Conservation (phyloP, 2,113 vertebrate species). For the Cricetomys ansorgei region DNA sequence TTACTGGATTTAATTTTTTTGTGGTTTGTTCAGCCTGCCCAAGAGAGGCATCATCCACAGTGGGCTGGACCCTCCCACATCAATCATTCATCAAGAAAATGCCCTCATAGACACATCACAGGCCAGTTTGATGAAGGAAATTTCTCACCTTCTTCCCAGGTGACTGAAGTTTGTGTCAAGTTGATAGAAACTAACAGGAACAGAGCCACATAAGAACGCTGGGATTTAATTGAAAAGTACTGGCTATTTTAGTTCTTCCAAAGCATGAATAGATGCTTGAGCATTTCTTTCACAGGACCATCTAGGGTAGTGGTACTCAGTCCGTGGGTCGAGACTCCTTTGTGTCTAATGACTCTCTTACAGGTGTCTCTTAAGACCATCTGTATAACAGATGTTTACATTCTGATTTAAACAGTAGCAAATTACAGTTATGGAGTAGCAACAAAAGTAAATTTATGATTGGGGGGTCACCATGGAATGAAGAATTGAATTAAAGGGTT, state of each 20-base stretch:
- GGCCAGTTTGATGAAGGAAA: background rate
- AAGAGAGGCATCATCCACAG: background rate
- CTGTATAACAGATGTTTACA: no score
- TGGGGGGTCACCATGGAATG: no score
- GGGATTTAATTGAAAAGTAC: background rate
- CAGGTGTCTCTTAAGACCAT: no score
- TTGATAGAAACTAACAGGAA: background rate
- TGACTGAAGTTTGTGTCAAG: background rate
- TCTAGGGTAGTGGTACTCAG: no score
- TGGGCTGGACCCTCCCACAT: background rate
- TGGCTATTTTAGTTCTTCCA: background rate
- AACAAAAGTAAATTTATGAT: no score
- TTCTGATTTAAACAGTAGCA: no score
- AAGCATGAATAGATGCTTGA: background rate
- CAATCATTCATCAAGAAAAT: background rate
- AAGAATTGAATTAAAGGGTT: no score
- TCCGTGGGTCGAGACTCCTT: no score
- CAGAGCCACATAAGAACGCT: background rate
- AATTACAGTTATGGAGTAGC: no score
- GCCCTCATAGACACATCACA: background rate
- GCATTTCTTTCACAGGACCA: background rate
- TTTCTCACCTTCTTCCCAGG: background rate
- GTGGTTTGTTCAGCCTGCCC: background rate
- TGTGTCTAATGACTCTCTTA: no score
- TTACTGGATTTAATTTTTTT: background rate